A percentile compares a stretch with the other conserved stretches of the same genome.
These are phyloP conservation scores for Cydia splendana DNA, from an alignment of 1,140 invertebrate species.

Conservation along the genomic window DNA sequence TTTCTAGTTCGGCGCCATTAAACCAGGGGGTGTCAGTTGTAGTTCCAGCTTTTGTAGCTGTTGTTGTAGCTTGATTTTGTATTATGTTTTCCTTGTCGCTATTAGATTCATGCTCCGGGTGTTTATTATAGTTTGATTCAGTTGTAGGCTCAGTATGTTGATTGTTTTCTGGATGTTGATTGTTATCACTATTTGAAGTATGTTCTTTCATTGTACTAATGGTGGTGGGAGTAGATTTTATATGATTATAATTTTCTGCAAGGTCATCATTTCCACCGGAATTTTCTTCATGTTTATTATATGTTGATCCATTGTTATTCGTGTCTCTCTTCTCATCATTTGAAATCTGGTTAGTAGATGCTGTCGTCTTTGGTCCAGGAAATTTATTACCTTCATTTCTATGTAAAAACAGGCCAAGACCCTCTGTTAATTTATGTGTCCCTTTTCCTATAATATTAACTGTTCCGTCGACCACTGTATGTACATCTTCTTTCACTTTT, in stretches of 20 bases:
- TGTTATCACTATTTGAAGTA: not conserved
- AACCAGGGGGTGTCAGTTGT: not conserved
- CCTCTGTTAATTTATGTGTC: not conserved
- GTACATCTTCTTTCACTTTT: slow-evolving; percentile 14
- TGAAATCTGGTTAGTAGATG: not conserved
- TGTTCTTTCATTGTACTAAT: not conserved
- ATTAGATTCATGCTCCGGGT: not conserved
- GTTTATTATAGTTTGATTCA: not conserved
- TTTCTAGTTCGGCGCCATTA: not conserved
- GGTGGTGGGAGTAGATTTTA: not conserved
- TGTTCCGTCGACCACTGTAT: not conserved
- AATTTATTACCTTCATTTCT: not conserved
- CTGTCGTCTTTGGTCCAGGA: not conserved
- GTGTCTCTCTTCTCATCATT: not conserved
- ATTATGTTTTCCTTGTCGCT: not conserved
- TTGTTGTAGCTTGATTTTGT: not conserved
- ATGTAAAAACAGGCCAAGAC: not conserved
- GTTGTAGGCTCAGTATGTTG: not conserved
- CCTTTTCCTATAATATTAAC: not conserved
- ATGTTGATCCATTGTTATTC: not conserved
- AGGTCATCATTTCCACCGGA: not conserved
- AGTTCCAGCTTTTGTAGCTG: not conserved
- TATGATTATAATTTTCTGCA: not conserved
- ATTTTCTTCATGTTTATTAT: not conserved
- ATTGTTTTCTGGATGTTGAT: not conserved